Base-by-base conservation (phyloP, 2,797 vertebrate genomes). In the Enteromius radiatus region DNA sequence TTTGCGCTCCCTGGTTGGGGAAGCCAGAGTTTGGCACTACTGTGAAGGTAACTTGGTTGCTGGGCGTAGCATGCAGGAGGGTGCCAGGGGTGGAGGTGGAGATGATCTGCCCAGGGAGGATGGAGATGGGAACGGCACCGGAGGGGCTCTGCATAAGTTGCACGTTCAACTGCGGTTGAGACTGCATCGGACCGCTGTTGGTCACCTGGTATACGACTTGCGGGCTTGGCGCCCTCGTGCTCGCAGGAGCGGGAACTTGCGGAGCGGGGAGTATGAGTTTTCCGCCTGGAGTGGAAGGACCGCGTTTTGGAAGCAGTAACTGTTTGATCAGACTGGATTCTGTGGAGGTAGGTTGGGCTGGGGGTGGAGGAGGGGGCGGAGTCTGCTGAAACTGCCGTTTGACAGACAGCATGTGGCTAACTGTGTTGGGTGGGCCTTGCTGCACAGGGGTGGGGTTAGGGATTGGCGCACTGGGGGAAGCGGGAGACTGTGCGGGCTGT, bases 271-370 rank as follows among this genome's bases (percentile, higher is more conserved):
- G 96, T 83, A 99, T 99, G 78, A 99, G 96, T 91, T 99, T 99
- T 9, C 98, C 98, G 45, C 98, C 98, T 0, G 98, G 98, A 17
- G 97, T 99, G 4, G 97, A 96, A 90, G 98, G 97, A 69, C 97
- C 97, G 89, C 97, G 95, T 94, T 99, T 99, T 76, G 98, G 98
- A 96, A 99, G 97, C 91, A 99, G 95, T 91, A 99, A 92, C 92
- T 99, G 98, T 94, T 99, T 99, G 90, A 99, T 99, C 92, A 99
- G 94, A 92, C 98, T 99, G 79, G 98, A 99, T 92, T 99, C 98
- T 47, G 95, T 93, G 91, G 98, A 96, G 92, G 96, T 96, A 93
- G 98, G 91, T 88, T 97, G 97, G 89, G 93, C 92, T 84, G 96
- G 76, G 11, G 76, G 68, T 83, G 93, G 94, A 91, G 94, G 92